Evolutionary conservation across 2,888 invertebrate species (phyloP).

Genomic region (Heliconius aoede): DNA sequence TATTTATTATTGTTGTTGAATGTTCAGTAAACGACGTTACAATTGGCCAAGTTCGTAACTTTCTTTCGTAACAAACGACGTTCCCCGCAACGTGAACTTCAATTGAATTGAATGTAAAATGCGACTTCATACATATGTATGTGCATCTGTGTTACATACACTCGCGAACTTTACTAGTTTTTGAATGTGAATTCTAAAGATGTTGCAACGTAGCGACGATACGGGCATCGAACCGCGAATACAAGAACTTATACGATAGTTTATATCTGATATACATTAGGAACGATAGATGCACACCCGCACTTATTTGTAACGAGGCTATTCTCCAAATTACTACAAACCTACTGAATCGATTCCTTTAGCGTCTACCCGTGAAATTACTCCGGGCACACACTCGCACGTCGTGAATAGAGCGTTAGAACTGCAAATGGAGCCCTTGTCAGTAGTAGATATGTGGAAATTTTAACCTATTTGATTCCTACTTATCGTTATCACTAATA

Average conservation of each 20-base stretch:
- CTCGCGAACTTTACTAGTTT: not conserved
- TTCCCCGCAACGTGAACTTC: not conserved
- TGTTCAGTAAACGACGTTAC: not conserved
- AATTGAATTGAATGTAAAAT: conserved; percentile 18
- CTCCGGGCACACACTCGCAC: conserved; percentile 27
- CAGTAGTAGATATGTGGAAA: not conserved
- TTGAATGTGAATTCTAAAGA: conserved; percentile 1
- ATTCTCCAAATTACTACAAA: conserved; percentile 24
- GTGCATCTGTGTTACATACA: conserved; percentile 15
- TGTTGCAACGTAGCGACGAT: not conserved
- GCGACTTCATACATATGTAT: not conserved
- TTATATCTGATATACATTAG: no score
- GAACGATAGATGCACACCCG: no score
- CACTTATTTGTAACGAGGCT: conserved; percentile 35
- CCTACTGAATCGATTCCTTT: conserved; percentile 33
- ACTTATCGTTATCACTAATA: not conserved
- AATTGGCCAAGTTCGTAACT: not conserved
- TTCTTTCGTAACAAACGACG: not conserved
- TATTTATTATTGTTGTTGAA: not conserved
- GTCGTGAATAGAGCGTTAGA: conserved; percentile 11
- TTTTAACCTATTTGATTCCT: not conserved
- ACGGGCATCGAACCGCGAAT: no score
- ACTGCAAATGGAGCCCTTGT: conserved; percentile 9
- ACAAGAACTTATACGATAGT: no score
- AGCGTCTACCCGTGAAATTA: conserved; percentile 38